phyloP scores from a whole-genome alignment of 2,113 vertebrate genomes.

The Columba livia region DNA sequence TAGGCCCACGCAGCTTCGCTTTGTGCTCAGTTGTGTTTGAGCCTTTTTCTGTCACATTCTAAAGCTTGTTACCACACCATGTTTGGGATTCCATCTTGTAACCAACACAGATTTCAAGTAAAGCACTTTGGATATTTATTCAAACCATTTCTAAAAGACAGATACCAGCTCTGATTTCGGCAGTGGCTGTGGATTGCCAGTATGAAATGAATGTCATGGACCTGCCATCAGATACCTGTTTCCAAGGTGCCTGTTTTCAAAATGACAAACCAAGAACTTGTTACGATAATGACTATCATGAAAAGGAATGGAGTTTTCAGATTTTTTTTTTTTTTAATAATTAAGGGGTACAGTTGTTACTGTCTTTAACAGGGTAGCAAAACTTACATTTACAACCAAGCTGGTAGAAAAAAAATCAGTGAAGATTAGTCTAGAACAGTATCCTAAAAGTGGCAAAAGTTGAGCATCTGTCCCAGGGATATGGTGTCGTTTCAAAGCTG shows the following conservation, averaged over 20 bases:
- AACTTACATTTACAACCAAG: background rate
- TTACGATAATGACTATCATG: background rate
- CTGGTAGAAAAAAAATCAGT: background rate
- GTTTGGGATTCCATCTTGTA: background rate
- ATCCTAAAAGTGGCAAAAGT: background rate
- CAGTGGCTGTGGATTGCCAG: background rate
- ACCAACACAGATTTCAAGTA: background rate
- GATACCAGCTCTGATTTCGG: background rate
- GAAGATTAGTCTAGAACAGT: background rate
- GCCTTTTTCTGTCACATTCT: background rate
- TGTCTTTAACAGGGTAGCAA: background rate
- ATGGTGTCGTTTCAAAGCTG: background rate
- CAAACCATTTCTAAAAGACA: background rate
- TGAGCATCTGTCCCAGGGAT: background rate
- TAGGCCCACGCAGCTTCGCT: rapidly evolving
- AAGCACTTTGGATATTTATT: background rate
- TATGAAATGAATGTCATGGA: background rate
- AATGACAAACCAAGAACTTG: background rate
- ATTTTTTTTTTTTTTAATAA: background rate
- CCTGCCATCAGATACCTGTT: background rate
- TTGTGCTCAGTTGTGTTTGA: background rate
- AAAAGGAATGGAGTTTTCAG: background rate
- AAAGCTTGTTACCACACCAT: background rate
- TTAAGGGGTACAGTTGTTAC: background rate
- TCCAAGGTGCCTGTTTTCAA: background rate